phyloP scores from a whole-genome alignment of 2,888 invertebrate genomes.

The Dryocosmus kuriphilus region DNA sequence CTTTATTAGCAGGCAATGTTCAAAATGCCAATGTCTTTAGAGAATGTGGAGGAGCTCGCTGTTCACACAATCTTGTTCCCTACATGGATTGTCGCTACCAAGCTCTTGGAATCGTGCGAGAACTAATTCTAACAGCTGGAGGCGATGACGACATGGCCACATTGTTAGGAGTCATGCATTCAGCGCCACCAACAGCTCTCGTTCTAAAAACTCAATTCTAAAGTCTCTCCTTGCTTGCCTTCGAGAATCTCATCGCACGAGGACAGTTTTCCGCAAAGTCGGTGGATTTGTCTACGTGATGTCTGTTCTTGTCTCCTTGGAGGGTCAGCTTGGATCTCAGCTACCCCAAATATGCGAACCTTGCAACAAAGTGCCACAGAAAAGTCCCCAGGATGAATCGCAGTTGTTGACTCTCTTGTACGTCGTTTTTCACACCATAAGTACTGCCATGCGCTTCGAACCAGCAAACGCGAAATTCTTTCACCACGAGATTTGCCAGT shows the following conservation, averaged over 20 bases:
- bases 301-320: conserved; percentile 94
- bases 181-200: conserved; percentile 89
- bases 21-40: conserved; percentile 95
- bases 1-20: conserved; percentile 89
- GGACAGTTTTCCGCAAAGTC: conserved; percentile 97
- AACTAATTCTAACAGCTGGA: conserved; percentile 92
- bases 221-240: conserved; percentile 92
- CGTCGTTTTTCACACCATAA: conserved; percentile 95
- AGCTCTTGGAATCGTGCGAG: conserved; percentile 91
- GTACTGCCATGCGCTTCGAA: conserved; percentile 99
- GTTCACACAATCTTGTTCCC: conserved; percentile 92
- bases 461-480: conserved; percentile 99
- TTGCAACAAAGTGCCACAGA: conserved; percentile 75
- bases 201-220: conserved; percentile 93
- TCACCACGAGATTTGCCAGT: conserved; percentile 97
- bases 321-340: conserved; percentile 85
- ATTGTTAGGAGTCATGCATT: conserved; percentile 93
- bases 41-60: conserved; percentile 95
- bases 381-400: conserved; percentile 73
- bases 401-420: conserved; percentile 89
- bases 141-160: conserved; percentile 98
- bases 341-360: conserved; percentile 72
- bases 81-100: conserved; percentile 89
- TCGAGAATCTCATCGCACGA: conserved; percentile 96
- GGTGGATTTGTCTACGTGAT: conserved; percentile 99